Evolutionary conservation across 2,113 vertebrate genomes (phyloP), one percentile per base, ranked within the genome.

Genomic region (Oxyura jamaicensis): DNA sequence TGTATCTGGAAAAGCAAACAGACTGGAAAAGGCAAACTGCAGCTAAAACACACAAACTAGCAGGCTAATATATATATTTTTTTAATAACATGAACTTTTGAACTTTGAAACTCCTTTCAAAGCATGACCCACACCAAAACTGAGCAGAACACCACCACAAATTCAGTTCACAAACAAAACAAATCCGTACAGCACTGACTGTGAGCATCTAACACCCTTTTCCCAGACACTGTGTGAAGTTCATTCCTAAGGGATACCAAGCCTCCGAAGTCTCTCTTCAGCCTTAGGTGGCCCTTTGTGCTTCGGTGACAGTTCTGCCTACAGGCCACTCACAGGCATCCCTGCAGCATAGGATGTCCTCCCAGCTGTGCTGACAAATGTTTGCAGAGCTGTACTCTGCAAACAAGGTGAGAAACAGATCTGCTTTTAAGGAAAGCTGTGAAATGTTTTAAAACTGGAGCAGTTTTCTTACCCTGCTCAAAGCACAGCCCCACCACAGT

Each of bases 331-430:
- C 1, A 6, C 20, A 48, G 8, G 66, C 76, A 44, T 58, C 71
- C 66, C 90, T 90, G 65, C 11, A 4, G 83, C 76, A 83, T 55
- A 56, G 68, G 22, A 15, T n/a, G 65, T 52, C 78, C 78, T 44
- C 86, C 53, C 90, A 31, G 71, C 41, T 93, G 39, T 29, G 53
- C 87, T 72, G 62, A 73, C 39, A 63, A 8, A 9, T 3, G 8
- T 50, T 66, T 48, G 82, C 71, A 93, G 85, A 87, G 78, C 58
- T 53, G 1, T 1, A 33, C 35, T 31, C 72, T n/a, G 41, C 29
- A 87, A 86, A 63, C 53, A 69, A 90, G 86, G 83, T 52, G 86
- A 92, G 73, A 77, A 94, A 85, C 0, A 28, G 48, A 87, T 29
- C 74, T 8, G 13, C 0, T 0, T 65, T 56, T 75, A 28, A 87